phyloP scores from a whole-genome alignment of 1,140 invertebrate genomes.

The Platyura marginata region DNA sequence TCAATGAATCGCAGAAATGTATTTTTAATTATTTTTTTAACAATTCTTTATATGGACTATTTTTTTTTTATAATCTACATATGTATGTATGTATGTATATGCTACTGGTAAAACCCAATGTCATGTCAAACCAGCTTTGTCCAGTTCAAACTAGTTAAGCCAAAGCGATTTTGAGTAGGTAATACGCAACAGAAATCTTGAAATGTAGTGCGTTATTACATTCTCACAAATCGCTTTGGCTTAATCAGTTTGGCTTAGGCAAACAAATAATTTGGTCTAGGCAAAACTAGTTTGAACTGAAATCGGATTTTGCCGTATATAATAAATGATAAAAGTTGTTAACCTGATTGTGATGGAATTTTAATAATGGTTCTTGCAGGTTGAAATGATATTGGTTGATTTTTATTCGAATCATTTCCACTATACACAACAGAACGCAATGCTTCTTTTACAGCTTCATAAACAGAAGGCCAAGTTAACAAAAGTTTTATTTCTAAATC shows the following conservation, averaged over 20 bases:
- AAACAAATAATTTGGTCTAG: neutral
- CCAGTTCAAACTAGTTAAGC: too few relatives aligned
- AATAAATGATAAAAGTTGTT: neutral
- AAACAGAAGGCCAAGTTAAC: constrained; percentile 15
- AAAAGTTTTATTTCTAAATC: constrained; percentile 14
- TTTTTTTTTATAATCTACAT: too few relatives aligned
- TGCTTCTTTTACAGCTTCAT: constrained; percentile 13
- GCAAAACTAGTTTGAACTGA: too few relatives aligned
- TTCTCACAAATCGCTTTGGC: neutral
- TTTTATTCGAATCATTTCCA: neutral
- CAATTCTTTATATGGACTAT: too few relatives aligned
- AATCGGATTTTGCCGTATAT: neutral
- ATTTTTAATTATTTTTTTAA: neutral
- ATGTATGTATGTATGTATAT: too few relatives aligned
- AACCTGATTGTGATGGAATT: neutral
- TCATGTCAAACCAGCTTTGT: too few relatives aligned
- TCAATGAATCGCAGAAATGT: neutral
- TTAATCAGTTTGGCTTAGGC: too few relatives aligned
- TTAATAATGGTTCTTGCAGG: constrained; percentile 8
- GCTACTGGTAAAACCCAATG: too few relatives aligned
- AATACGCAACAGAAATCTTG: too few relatives aligned
- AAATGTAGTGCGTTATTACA: neutral
- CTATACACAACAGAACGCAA: constrained; percentile 6
- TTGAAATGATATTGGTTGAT: constrained; percentile 5
- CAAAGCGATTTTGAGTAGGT: too few relatives aligned